Conservation (phyloP, 1,140 invertebrate genomes). For the Antheraea mylitta region DNA sequence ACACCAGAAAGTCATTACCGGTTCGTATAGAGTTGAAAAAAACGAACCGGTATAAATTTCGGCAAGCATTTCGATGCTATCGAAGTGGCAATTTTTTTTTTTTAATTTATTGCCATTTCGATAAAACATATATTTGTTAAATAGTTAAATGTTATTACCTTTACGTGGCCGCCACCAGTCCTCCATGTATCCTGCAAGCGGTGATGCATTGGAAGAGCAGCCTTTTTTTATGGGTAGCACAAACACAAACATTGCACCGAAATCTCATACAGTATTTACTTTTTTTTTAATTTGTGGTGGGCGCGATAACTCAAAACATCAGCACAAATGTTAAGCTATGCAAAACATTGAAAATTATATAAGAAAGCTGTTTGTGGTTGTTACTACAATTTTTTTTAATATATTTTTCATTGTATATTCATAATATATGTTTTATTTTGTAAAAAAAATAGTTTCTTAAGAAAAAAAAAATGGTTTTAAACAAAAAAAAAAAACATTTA, state of each 20-base stretch:
- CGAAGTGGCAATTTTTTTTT: no score
- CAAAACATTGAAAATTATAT: conserved; percentile 30
- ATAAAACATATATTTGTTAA: neutral
- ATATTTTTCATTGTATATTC: no score
- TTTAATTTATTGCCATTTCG: neutral
- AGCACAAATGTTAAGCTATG: conserved; percentile 37
- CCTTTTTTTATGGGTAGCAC: conserved; percentile 84
- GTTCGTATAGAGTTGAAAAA: neutral
- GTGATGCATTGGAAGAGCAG: conserved; percentile 94
- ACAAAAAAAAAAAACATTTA: neutral
- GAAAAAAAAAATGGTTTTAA: conserved; percentile 21
- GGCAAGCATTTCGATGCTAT: neutral
- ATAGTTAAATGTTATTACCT: conserved; percentile 83
- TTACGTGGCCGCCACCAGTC: conserved; percentile 97
- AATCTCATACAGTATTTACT: conserved; percentile 78
- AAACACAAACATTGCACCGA: conserved; percentile 78
- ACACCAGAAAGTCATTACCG: neutral
- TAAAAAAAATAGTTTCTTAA: no score
- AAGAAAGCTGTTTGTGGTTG: conserved; percentile 21
- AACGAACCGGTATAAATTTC: neutral
- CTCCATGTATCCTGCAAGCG: conserved; percentile 97
- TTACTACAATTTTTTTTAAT: conserved; percentile 23
- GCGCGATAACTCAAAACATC: conserved; percentile 16
- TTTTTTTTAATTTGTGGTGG: conserved; percentile 32
- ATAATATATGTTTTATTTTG: no score